These are phyloP conservation scores for Monoplex corrugatus DNA, from an alignment of 2,888 invertebrate genomes.

Conservation along the genomic window DNA sequence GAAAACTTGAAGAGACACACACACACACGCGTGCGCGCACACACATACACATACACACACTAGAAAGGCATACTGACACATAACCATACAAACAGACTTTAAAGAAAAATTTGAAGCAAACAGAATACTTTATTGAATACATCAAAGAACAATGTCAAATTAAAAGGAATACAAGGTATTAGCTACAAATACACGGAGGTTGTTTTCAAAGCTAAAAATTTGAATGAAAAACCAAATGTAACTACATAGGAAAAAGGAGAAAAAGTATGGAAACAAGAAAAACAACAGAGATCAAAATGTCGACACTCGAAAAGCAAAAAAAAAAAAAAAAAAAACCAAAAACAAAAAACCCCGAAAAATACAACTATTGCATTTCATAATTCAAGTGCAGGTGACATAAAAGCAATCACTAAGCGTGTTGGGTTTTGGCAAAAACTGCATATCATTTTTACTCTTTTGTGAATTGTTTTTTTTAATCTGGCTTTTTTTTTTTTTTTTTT, in stretches of 20 bases:
- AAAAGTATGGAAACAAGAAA: not conserved
- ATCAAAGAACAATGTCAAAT: constrained; percentile 64
- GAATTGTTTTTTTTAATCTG: too few species aligned
- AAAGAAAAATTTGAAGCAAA: constrained; percentile 67
- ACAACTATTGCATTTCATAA: constrained; percentile 35
- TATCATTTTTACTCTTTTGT: not conserved
- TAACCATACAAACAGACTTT: not conserved
- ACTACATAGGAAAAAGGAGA: constrained; percentile 26
- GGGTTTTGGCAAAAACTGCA: not conserved
- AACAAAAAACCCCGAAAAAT: too few species aligned
- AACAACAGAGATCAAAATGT: constrained; percentile 26
- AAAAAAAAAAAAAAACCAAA: too few species aligned
- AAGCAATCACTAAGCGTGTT: constrained; percentile 14
- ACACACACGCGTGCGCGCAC: too few species aligned
- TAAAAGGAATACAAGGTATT: constrained; percentile 23
- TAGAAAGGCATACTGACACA: not conserved
- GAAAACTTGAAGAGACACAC: too few species aligned
- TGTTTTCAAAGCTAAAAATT: constrained; percentile 16
- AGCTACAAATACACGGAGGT: not conserved
- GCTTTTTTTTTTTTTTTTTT: not conserved
- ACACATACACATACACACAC: not conserved
- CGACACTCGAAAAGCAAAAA: constrained; percentile 29
- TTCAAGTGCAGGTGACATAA: constrained; percentile 16
- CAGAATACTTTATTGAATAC: constrained; percentile 79
- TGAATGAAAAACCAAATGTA: constrained; percentile 33